Base-by-base conservation (phyloP, 2,888 invertebrate genomes). In the Leptura quadrifasciata region DNA sequence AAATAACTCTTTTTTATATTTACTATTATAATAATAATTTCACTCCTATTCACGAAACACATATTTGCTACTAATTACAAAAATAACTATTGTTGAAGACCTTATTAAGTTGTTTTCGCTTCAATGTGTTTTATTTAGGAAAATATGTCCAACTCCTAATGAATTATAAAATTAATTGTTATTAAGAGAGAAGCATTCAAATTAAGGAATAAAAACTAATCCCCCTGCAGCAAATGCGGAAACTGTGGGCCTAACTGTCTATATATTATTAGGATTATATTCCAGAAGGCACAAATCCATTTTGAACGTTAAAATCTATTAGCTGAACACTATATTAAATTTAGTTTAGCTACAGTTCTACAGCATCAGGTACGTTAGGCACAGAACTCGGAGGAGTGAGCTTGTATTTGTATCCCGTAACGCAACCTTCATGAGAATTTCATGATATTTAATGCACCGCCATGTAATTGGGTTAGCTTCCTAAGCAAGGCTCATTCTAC, bases 361-460 rank as follows among this genome's bases (percentile, higher is more conserved):
- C 17, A 68, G 35, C 55, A 68, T 55, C 69, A 58, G 69, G 57
- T 69, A 58, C 55, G 35, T 63, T 47, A 65, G 21, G 60, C 52
- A 6, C n/a, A n/a, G n/a, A 31, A 52, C 21, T 58, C 20, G 52
- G 64, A 24, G 57, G 72, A 54, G 60, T 18, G 31, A 24, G 18
- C 55, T 18, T 12, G 17, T 24, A 58, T 68, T 35, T 68, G 21
- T 71, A 71, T 67, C 72, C 72, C 47, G 61, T 63, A 72, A 27
- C 71, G 27, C 61, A 84, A 82, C 86, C 86, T 84, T 88, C 87
- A 88, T 88, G 87, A 86, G 88, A 89, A 88, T 87, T 88, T 87
- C 87, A 88, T 88, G 88, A 87, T 84, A 87, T 88, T 88, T 89
- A 88, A 88, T 89, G 89, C 88, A 88, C 88, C 88, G 85, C 87